A percentile compares a stretch with the other conserved stretches of the same genome.
These are phyloP conservation scores for Zaprionus tsacasi DNA, from an alignment of 1,140 invertebrate genomes.

Conservation along the genomic window DNA sequence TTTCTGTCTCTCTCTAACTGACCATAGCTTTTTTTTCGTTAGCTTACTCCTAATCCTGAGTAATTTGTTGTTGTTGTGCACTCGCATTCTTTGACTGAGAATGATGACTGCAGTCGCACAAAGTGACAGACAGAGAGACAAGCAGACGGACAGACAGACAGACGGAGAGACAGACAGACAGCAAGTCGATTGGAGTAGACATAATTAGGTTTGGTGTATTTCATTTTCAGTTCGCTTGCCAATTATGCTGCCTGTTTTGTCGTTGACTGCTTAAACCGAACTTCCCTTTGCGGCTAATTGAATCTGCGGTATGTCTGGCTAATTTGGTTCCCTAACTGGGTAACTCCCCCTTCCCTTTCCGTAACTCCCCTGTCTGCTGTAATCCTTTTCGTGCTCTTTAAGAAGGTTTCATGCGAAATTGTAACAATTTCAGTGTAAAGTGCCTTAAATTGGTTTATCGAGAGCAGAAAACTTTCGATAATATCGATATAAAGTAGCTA, in stretches of 20 bases:
- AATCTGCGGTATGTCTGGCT: conserved; percentile 30
- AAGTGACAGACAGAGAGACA: conserved; percentile 3
- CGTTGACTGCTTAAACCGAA: conserved; percentile 30
- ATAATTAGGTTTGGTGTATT: conserved; percentile 56
- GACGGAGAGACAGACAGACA: background rate
- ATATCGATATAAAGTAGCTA: background rate
- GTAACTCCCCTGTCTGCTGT: too few species aligned
- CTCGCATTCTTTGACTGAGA: conserved; percentile 14
- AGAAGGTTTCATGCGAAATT: background rate
- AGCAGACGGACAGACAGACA: background rate
- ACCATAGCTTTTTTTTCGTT: background rate
- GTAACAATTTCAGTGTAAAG: background rate
- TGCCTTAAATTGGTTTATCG: background rate
- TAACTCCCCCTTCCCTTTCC: background rate
- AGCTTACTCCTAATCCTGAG: conserved; percentile 27
- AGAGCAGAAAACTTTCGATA: background rate
- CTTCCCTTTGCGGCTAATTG: conserved; percentile 36
- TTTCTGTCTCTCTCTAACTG: background rate
- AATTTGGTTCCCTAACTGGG: background rate
- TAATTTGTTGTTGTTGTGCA: conserved; percentile 28
- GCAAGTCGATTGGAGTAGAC: conserved; percentile 8
- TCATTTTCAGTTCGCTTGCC: conserved; percentile 50
- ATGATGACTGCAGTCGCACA: conserved; percentile 7
- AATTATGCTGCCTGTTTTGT: conserved; percentile 42
- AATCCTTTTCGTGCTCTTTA: too few species aligned